Base-by-base conservation (phyloP, 2,113 vertebrate genomes). In the Stegastes partitus region DNA sequence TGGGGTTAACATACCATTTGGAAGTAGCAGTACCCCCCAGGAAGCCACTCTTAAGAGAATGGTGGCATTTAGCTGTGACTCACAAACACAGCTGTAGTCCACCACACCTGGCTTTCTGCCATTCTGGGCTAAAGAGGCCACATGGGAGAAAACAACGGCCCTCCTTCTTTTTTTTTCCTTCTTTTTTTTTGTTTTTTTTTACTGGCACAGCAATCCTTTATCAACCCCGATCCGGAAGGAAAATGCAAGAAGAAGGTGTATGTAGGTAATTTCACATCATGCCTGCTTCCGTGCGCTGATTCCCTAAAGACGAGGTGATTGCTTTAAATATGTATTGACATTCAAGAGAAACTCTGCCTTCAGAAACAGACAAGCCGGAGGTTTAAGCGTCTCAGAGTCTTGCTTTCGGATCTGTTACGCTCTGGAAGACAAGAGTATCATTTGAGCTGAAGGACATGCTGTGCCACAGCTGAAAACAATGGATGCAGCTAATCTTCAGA, bases 41-140 rank as follows among this genome's bases (percentile, higher is more conserved):
- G 77, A 83, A 88, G 78, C 71, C 85, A 67, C 63, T 66, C 85
- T 89, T 81, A 87, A 77, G 77, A 75, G 82, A 83, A 79, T 66
- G 49, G 69, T 89, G 82, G 77, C 91, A 89, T 94, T 94, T 93
- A 12, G 49, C 37, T n/a, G 66, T 94, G 93, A 94, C 91, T 89
- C 94, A 93, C 77, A 81, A 77, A 56, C 89, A 37, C 93, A 90
- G 89, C 89, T 89, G 87, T 79, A 92, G 83, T 74, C 79, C 81
- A 66, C 61, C 47, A 34, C 50, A 68, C 57, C 67, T 84, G 82
- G 64, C 68, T 79, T 77, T 77, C 84, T 79, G 56, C 79, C 78
- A 87, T 88, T 91, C 75, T 80, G 10, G 76, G 28, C 58, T 56
- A 90, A 81, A 79, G 49, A 42, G 73, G 70, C 70, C 65, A 68